These are phyloP conservation scores for Toxotes chatareus DNA, from an alignment of 2,113 vertebrate species.

Conservation along the genomic window DNA sequence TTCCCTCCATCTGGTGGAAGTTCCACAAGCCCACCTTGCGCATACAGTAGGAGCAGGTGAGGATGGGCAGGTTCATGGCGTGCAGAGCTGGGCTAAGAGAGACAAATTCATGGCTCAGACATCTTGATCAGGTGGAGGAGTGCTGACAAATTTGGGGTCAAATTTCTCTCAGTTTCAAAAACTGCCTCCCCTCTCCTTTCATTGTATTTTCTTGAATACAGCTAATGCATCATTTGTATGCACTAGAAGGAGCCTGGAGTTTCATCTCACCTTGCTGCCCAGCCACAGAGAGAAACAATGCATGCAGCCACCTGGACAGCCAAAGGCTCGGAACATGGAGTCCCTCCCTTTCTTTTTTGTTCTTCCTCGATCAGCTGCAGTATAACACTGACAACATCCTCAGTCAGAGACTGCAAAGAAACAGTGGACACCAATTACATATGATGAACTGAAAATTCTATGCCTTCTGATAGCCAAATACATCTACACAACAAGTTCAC, in stretches of 20 bases:
- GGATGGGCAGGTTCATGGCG: conserved; percentile 85
- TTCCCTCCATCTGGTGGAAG: conserved; percentile 90
- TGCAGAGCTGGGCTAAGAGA: conserved; percentile 78
- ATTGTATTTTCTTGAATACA: not conserved
- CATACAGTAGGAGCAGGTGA: conserved; percentile 92
- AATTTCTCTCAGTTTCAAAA: not conserved
- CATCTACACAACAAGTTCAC: not conserved
- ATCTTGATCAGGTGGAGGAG: not conserved
- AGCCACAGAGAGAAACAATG: conserved; percentile 92
- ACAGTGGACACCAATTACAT: not conserved
- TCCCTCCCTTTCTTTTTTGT: conserved; percentile 77
- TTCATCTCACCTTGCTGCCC: conserved; percentile 88
- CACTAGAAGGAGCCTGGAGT: no score
- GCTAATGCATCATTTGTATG: not conserved
- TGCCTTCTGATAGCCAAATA: not conserved
- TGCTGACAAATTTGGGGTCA: not conserved
- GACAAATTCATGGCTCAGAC: conserved; percentile 16
- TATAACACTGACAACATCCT: conserved; percentile 88
- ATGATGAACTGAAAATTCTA: not conserved
- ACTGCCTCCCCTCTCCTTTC: not conserved
- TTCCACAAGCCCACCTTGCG: conserved; percentile 94
- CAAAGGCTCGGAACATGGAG: conserved; percentile 78
- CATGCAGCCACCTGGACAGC: conserved; percentile 91
- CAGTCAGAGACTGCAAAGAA: conserved; percentile 86
- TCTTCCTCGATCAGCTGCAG: conserved; percentile 91